These are phyloP conservation scores for Zonotrichia leucophrys DNA, from an alignment of 2,113 vertebrate genomes.

Conservation along the genomic window DNA sequence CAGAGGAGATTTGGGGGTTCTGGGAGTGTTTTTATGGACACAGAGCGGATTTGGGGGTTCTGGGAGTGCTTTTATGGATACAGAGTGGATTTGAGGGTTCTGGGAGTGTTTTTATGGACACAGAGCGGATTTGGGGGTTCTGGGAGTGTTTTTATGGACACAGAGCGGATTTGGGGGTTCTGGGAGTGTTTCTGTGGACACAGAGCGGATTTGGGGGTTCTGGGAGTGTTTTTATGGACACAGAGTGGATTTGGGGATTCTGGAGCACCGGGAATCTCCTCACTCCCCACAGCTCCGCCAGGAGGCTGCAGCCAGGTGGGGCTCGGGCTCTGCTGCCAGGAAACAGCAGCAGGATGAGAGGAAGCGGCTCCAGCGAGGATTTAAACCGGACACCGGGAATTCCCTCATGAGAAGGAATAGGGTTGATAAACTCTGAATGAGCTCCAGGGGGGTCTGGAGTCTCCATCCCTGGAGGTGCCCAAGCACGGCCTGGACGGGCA, in stretches of 20 bases:
- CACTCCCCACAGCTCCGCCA: not conserved
- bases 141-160: too few relatives aligned
- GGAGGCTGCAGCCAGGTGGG: not conserved
- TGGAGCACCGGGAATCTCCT: not conserved
- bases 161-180: not conserved
- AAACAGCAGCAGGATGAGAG: not conserved
- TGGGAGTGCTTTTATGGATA: too few relatives aligned
- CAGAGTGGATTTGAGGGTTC: not conserved
- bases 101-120: slow-evolving; percentile 84
- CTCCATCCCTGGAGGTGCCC: not conserved
- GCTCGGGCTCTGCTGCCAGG: not conserved
- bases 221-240: slow-evolving; percentile 86
- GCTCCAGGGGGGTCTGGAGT: not conserved
- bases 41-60: not conserved
- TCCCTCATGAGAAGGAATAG: not conserved
- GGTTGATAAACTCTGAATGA: rapidly evolving
- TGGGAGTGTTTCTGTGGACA: slow-evolving; percentile 84
- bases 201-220: not conserved
- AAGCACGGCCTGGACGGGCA: not conserved
- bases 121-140: not conserved
- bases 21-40: slow-evolving; percentile 84
- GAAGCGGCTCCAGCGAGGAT: too few relatives aligned
- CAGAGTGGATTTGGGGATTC: not conserved
- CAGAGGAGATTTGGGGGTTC: not conserved
- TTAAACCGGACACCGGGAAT: not conserved